A percentile compares a stretch with the other conserved stretches of the same genome.
phyloP scores from a whole-genome alignment of 2,113 vertebrate species.

The Diphyllodes magnificus region DNA sequence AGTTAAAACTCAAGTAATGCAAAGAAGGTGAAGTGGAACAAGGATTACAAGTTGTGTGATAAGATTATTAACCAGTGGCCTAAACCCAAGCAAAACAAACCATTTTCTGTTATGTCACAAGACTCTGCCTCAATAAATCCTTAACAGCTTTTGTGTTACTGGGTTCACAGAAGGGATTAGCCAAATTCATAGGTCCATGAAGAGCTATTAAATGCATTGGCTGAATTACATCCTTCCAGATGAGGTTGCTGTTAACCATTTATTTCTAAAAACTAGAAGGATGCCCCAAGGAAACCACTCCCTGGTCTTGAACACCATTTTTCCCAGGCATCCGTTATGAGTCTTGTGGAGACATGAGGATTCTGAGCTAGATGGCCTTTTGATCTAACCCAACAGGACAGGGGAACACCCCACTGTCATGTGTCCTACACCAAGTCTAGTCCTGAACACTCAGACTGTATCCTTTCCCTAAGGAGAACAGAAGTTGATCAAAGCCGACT shows the following conservation, averaged over 20 bases:
- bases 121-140: background rate
- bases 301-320: background rate
- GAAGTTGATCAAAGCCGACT: background rate
- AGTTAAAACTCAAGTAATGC: background rate
- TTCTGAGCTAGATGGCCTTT: background rate
- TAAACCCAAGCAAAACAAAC: background rate
- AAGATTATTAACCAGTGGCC: background rate
- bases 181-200: background rate
- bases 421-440: background rate
- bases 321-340: background rate
- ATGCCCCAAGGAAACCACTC: background rate
- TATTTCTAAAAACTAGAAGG: background rate
- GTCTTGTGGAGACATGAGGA: accelerated
- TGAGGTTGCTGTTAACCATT: background rate
- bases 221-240: background rate
- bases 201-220: background rate
- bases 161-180: background rate
- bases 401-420: background rate
- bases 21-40: background rate
- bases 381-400: background rate
- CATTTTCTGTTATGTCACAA: background rate
- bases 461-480: background rate
- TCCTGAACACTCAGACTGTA: background rate
- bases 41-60: background rate
- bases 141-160: background rate